Evolutionary conservation across 1,140 invertebrate genomes (phyloP).

Genomic region (Conus ventricosus): DNA sequence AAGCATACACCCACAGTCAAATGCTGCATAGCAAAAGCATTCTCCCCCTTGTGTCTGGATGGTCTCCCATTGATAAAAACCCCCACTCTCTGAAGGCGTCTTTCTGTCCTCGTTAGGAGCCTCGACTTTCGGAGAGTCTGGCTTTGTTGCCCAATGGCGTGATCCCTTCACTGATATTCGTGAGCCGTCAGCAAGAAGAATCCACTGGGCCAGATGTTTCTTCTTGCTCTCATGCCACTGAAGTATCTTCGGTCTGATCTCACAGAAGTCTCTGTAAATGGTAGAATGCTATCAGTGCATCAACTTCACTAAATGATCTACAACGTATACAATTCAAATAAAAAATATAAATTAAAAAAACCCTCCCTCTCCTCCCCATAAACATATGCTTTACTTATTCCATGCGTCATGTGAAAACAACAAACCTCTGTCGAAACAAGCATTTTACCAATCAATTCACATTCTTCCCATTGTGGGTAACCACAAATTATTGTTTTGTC

Average conservation of each 20-base stretch:
- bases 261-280: background rate
- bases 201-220: background rate
- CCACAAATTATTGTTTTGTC: no score
- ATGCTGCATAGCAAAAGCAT: background rate
- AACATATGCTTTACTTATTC: no score
- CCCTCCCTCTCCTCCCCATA: no score
- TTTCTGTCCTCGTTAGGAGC: no score
- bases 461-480: no score
- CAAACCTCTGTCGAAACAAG: no score
- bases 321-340: no score
- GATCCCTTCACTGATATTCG: background rate
- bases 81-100: background rate
- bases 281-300: no score
- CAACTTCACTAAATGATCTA: no score
- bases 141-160: background rate
- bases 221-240: background rate
- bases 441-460: no score
- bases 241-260: background rate
- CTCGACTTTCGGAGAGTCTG: background rate
- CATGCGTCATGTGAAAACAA: no score
- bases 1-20: slow-evolving; percentile 1
- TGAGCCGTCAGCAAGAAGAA: background rate
- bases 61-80: background rate
- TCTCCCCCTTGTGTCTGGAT: slow-evolving; percentile 8
- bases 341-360: no score